Base-by-base conservation (phyloP, 2,888 invertebrate genomes). In the Calameuta pallipes region DNA sequence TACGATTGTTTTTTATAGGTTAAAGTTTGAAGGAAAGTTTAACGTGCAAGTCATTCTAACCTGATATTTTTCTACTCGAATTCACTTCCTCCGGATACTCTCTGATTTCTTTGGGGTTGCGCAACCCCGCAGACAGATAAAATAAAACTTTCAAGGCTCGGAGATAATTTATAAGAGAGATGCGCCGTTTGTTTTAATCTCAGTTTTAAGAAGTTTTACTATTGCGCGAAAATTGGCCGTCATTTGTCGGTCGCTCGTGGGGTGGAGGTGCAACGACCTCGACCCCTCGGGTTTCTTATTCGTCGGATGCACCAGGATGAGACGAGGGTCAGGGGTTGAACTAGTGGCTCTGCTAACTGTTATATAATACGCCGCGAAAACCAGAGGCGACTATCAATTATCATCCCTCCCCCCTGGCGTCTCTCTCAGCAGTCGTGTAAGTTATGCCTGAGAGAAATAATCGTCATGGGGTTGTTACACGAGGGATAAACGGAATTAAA, bases 221-320 rank as follows among this genome's bases (percentile, higher is more conserved):
- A 80, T 79, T 80, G 81, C 82, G 82, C 83, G 85, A 83, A 90
- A 90, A 90, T 90, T 90, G 89, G 87, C 90, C 85, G 86, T 90
- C 90, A 88, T 90, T 90, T 90, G 89, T 87, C 84, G 82, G 82
- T 74, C 74, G 75, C 80, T 78, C 81, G 76, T 35, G 31, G 33
- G 33, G 74, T 12, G 76, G 79, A 81, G 73, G 75, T 79, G 70
- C 69, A 33, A 33, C 70, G 23, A 56, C 56, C 56, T 56, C 41
- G 35, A 71, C 34, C 69, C 76, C 37, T 75, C 15, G 35, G 69
- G 34, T 69, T 75, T 75, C 71, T 75, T 78, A 68, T 75, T 76
- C 70, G 36, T 35, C 30, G 71, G 71, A 23, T 71, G 71, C 71
- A 71, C 11, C 71, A 12, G 71, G 71, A 71, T 6, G 71, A 71